Percentiles rank a stretch among this genome's conserved stretches.
These are phyloP conservation scores for Pachyramphus minor DNA, from an alignment of 2,113 vertebrate genomes.

Conservation along the genomic window DNA sequence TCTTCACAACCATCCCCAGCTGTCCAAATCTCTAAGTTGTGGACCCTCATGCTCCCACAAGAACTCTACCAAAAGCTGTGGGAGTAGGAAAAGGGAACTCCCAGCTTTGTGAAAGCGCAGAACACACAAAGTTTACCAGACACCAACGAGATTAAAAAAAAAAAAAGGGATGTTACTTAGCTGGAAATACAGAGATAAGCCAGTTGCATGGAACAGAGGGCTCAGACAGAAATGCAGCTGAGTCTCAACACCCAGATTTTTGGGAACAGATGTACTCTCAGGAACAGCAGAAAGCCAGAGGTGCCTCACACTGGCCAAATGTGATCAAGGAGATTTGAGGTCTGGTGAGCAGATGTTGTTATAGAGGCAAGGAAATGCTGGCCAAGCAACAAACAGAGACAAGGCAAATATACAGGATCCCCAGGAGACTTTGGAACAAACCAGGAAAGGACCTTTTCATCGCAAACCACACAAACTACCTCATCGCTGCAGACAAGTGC, in stretches of 20 bases:
- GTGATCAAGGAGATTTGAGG: background rate
- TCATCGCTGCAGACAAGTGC: background rate
- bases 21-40: background rate
- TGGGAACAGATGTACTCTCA: background rate
- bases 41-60: background rate
- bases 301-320: background rate
- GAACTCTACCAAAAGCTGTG: background rate
- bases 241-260: background rate
- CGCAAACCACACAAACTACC: constrained; percentile 1
- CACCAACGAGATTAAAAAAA: background rate
- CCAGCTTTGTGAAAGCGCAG: background rate
- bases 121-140: background rate
- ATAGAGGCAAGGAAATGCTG: background rate
- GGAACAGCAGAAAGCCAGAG: background rate
- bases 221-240: background rate
- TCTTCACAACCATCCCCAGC: background rate
- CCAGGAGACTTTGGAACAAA: constrained; percentile 8
- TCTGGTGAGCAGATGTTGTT: constrained; percentile 57
- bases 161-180: background rate
- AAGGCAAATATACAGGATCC: background rate
- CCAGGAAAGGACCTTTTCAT: constrained; percentile 3
- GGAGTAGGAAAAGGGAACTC: background rate
- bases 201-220: background rate
- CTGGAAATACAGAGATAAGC: background rate
- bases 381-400: constrained; percentile 42